phyloP scores from a whole-genome alignment of 2,888 invertebrate species.

The Lasioglossum figueresi region DNA sequence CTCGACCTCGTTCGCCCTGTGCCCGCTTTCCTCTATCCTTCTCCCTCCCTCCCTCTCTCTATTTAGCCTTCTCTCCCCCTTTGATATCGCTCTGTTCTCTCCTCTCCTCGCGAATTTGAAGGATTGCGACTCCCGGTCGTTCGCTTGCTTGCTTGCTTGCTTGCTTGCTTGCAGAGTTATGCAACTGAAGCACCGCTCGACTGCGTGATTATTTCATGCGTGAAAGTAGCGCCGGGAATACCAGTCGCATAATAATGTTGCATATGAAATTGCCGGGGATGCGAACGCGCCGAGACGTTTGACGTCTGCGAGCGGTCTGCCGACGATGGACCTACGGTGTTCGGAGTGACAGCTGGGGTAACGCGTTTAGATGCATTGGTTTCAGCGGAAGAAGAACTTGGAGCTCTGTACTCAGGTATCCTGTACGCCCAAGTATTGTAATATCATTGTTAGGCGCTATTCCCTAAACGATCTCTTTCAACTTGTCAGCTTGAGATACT shows the following conservation, averaged over 20 bases:
- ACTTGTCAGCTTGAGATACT: not conserved
- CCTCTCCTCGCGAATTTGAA: conserved; percentile 44
- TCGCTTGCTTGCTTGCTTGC: not conserved
- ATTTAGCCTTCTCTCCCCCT: conserved; percentile 6
- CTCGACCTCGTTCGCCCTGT: conserved; percentile 57
- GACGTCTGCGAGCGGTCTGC: not conserved
- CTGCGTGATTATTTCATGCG: conserved; percentile 13
- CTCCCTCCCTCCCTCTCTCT: not conserved
- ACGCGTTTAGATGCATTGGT: not conserved
- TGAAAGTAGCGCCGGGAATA: conserved; percentile 52
- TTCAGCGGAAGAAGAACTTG: not conserved
- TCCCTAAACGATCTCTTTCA: not conserved
- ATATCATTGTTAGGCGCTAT: not conserved
- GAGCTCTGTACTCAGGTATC: not conserved
- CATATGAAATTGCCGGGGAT: conserved; percentile 54
- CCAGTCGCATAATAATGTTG: conserved; percentile 61
- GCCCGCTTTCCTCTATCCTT: conserved; percentile 23
- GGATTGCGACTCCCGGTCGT: conserved; percentile 47
- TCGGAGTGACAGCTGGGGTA: not conserved
- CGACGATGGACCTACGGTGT: not conserved
- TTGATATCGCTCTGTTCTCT: not conserved
- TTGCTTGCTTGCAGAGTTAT: conserved; percentile 19
- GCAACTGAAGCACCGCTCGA: conserved; percentile 13
- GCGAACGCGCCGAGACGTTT: conserved; percentile 23
- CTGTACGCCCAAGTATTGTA: not conserved